A percentile compares a stretch with the other conserved stretches of the same genome.
Conservation (phyloP, 1,140 invertebrate species). For the Drosophila albomicans region DNA sequence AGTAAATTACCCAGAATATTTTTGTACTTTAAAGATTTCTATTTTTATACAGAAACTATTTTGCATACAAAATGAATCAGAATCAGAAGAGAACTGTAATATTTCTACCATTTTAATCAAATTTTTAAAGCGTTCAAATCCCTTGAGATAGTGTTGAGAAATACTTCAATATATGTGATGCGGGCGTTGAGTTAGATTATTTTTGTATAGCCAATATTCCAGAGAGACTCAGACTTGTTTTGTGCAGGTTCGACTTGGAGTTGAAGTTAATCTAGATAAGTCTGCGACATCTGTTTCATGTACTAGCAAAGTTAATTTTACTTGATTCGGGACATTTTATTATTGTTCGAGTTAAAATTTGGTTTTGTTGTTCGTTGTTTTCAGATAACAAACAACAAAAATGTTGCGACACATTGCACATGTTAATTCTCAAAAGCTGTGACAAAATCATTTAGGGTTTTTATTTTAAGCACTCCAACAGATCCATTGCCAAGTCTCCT, state of each 20-base stretch:
- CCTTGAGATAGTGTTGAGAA: no score
- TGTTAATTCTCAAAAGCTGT: constrained; percentile 46
- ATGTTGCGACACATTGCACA: constrained; percentile 23
- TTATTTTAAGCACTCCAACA: constrained; percentile 37
- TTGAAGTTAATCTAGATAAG: not conserved
- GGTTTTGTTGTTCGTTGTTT: not conserved
- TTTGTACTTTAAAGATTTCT: no score
- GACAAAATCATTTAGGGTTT: constrained; percentile 35
- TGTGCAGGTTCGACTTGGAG: constrained; percentile 2
- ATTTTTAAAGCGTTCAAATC: no score
- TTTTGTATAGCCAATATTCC: no score
- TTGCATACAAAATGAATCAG: no score
- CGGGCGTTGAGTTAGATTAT: no score
- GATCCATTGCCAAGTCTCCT: not conserved
- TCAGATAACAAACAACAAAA: constrained; percentile 26
- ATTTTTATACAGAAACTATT: no score
- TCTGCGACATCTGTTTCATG: constrained; percentile 28
- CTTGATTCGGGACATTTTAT: not conserved
- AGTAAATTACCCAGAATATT: no score
- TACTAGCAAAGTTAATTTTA: constrained; percentile 15
- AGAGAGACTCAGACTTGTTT: not conserved
- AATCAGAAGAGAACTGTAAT: no score
- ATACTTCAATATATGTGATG: no score
- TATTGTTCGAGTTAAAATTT: not conserved
- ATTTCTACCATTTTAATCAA: no score